A percentile compares a stretch with the other conserved stretches of the same genome.
Conservation (phyloP, 2,113 vertebrate genomes). For the Butorides virescens region DNA sequence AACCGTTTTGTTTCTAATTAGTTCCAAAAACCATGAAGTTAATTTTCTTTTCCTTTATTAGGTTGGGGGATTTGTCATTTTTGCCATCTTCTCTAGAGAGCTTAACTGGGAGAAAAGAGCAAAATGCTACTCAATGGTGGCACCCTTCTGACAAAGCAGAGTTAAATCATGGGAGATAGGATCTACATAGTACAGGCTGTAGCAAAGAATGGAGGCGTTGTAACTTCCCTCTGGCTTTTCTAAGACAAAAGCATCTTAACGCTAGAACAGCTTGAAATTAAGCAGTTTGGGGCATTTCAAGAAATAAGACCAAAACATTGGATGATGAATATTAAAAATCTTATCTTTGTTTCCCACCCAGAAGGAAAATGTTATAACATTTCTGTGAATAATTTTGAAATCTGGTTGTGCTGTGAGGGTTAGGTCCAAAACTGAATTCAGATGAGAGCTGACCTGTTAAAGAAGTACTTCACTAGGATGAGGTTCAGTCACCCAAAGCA, state of each 20-base stretch:
- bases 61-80: background rate
- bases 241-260: background rate
- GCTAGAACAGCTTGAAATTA: conserved; percentile 16
- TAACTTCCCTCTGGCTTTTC: conserved; percentile 11
- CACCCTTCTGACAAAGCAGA: background rate
- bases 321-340: background rate
- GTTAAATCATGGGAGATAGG: conserved; percentile 10
- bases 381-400: conserved; percentile 26
- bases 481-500: background rate
- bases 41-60: background rate
- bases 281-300: background rate
- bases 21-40: background rate
- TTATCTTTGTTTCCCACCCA: background rate
- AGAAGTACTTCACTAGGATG: background rate
- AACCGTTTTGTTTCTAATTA: background rate
- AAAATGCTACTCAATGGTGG: background rate
- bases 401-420: background rate
- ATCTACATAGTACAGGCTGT: background rate
- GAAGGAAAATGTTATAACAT: background rate
- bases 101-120: background rate
- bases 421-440: background rate
- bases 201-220: background rate
- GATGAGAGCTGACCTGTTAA: background rate
- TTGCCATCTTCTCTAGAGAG: background rate
- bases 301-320: background rate